Base-by-base conservation (phyloP, 2,113 vertebrate genomes). In the Camarhynchus parvulus region DNA sequence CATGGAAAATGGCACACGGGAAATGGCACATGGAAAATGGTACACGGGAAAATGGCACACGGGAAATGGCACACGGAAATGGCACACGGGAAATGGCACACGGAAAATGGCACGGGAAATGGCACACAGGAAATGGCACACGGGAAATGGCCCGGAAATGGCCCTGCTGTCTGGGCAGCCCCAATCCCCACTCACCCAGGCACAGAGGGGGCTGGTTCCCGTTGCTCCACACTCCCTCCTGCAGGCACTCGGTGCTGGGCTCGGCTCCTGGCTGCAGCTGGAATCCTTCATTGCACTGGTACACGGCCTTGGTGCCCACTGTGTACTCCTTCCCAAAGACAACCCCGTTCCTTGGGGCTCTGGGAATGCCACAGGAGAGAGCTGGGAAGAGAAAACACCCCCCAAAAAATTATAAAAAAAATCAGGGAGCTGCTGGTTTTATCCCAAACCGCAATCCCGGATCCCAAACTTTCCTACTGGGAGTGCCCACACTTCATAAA, bases 301-400 rank as follows among this genome's bases (percentile, higher is more conserved):
- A 99, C 58, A 98, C 58, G 5, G 99, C 99, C 79, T 96, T 98
- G n/a, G 98, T 99, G 5, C 99, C 99, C 46, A 99, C 97, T 0
- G 99, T 99, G 96, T 99, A 99, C 96, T 99, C 99, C 95, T 99
- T 99, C 41, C 99, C 99, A 37, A 98, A 98, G 25, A 99, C 98
- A 4, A 99, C 98, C 4, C 99, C 99, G 3, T 99, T 99, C 83
- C 98, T 98, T 0, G 99, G 99, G 63, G 99, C 98, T 42, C 97
- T 94, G 28, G 99, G 99, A 80, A 99, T 98, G 9, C 99, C 99
- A 46, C 99, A 99, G 90, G 99, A 99, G 42, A 99, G 98, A 93
- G 99, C 99, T 99, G 89, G 64, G 23, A 67, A 50, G 64, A 8
- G 23, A n/a, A 41, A 9, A 11, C 7, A 2, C 22, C 5, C 12